A percentile compares a stretch with the other conserved stretches of the same genome.
These are phyloP conservation scores for Axinella damicornis DNA, from an alignment of 37 sponge, comb jelly and placozoan genomes.

Conservation along the genomic window DNA sequence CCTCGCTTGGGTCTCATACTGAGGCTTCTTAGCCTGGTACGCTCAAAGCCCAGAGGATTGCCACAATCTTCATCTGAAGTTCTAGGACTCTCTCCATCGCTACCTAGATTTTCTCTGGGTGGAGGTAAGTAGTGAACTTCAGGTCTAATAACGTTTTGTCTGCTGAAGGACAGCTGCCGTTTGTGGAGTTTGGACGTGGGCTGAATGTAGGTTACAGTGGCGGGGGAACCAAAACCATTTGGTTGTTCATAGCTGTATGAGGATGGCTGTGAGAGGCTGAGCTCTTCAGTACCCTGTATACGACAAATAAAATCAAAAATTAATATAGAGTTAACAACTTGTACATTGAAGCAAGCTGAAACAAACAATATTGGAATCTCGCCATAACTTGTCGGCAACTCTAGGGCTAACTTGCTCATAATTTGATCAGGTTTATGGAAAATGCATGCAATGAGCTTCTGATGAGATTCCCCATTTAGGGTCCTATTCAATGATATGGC, in stretches of 20 bases:
- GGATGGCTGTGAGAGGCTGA: constrained; percentile 33
- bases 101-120: constrained; percentile 5
- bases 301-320: too few species aligned
- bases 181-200: constrained; percentile 54
- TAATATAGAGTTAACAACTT: too few species aligned
- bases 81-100: constrained; percentile 41
- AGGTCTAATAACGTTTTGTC: constrained; percentile 1
- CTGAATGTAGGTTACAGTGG: background rate
- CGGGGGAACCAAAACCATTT: background rate
- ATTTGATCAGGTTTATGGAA: too few species aligned
- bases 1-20: constrained; percentile 47
- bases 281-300: constrained; percentile 3
- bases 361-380: too few species aligned
- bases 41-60: constrained; percentile 43
- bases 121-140: background rate
- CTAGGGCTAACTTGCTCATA: too few species aligned
- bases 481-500: too few species aligned
- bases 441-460: too few species aligned
- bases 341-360: too few species aligned
- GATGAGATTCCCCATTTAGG: too few species aligned
- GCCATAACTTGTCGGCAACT: too few species aligned
- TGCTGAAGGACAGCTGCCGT: constrained; percentile 52
- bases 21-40: constrained; percentile 61
- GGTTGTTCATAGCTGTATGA: background rate
- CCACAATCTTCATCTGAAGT: constrained; percentile 42